Conservation (phyloP, 2,113 vertebrate species). For the sheep (Ovis aries) region DNA sequence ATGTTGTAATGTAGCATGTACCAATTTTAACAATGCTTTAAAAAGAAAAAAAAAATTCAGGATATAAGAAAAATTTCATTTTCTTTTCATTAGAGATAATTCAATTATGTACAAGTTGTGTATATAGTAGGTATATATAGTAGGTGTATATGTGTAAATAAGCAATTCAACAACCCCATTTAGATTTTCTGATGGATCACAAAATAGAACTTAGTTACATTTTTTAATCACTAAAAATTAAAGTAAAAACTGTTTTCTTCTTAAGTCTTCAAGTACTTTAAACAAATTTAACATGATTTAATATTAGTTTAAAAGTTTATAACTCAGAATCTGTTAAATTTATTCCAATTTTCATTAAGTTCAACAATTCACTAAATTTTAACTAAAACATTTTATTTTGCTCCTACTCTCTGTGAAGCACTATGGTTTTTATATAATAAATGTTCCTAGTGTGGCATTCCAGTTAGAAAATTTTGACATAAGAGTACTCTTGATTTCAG, state of each 20-base stretch:
- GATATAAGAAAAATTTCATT: not conserved
- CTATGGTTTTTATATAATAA: not conserved
- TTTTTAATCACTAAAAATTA: not conserved
- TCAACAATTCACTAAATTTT: conserved; percentile 19
- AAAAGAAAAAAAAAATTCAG: not conserved
- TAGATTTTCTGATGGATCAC: not conserved
- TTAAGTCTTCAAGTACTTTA: not conserved
- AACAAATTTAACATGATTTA: not conserved
- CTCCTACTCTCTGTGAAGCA: not conserved
- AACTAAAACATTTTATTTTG: not conserved
- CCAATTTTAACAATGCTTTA: not conserved
- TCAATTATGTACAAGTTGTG: not conserved
- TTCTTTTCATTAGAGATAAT: not conserved
- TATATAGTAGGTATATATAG: not conserved
- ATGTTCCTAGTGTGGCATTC: not conserved
- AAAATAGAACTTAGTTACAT: not conserved
- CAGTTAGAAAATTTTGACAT: not conserved
- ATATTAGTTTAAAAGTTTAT: not conserved
- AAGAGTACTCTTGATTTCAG: not conserved
- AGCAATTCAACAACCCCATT: not conserved
- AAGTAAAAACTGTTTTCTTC: not conserved
- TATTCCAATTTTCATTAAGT: not conserved
- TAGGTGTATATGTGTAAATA: not conserved
- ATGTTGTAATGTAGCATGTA: not conserved
- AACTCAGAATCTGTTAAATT: not conserved